phyloP scores from a whole-genome alignment of 2,113 vertebrate genomes.

The Eudorcas thomsonii region DNA sequence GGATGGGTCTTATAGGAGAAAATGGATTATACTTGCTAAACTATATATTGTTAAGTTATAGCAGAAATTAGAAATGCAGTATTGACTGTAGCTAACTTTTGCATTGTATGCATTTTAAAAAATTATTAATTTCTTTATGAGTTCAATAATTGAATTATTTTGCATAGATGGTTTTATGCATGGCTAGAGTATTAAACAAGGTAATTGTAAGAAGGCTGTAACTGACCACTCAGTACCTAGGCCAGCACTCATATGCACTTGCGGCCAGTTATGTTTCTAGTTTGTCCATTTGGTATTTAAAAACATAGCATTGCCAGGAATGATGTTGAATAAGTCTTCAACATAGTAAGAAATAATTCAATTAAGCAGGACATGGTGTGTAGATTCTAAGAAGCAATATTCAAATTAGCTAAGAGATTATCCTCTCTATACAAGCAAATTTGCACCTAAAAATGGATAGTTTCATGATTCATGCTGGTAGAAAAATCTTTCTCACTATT shows the following conservation, averaged over 20 bases:
- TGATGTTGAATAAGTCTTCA: slow-evolving; percentile 19
- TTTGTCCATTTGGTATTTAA: neutral
- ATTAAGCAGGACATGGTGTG: neutral
- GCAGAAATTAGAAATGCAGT: neutral
- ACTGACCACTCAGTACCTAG: neutral
- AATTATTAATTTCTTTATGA: neutral
- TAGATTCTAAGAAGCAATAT: slow-evolving; percentile 10
- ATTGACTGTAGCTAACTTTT: neutral
- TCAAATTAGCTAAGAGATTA: slow-evolving; percentile 43
- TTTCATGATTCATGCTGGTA: slow-evolving; percentile 23
- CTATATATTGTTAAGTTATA: neutral
- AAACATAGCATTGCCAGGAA: neutral
- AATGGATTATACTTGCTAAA: neutral
- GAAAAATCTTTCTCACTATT: neutral
- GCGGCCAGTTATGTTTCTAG: neutral
- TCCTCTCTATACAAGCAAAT: slow-evolving; percentile 18
- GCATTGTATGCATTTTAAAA: neutral
- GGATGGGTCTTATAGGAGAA: neutral
- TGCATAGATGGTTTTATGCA: neutral
- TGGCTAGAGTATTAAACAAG: neutral
- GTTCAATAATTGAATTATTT: slow-evolving; percentile 35
- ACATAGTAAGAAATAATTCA: slow-evolving; percentile 9
- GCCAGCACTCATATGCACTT: neutral
- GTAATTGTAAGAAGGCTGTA: neutral
- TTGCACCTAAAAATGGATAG: slow-evolving; percentile 48